Evolutionary conservation across 2,113 vertebrate genomes (phyloP).

Genomic region (Oncorhynchus keta): DNA sequence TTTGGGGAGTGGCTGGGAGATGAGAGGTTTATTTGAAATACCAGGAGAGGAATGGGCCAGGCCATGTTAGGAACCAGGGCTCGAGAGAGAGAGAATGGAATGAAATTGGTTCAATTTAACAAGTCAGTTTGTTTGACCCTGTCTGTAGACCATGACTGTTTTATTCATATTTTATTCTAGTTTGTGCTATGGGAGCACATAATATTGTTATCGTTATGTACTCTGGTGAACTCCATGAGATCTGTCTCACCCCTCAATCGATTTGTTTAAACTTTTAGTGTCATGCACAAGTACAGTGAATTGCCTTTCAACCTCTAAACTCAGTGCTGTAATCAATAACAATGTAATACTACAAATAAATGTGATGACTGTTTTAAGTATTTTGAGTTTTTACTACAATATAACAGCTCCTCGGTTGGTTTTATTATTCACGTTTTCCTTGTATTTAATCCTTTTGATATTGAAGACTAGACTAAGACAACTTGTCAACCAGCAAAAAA

Average conservation of each 20-base stretch:
- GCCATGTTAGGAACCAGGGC: conserved; percentile 32
- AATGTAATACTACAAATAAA: too few species aligned
- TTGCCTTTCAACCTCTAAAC: too few species aligned
- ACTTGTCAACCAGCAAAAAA: neutral
- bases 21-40: conserved; percentile 59
- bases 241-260: neutral
- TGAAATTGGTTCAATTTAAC: conserved; percentile 50
- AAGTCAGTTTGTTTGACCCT: conserved; percentile 20
- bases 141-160: neutral
- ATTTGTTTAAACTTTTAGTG: too few species aligned
- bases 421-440: neutral
- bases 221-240: neutral
- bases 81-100: conserved; percentile 49
- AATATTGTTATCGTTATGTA: neutral
- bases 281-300: too few species aligned
- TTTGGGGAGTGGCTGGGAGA: conserved; percentile 44
- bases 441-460: neutral
- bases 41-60: conserved; percentile 41
- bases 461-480: too few species aligned
- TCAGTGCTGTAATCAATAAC: too few species aligned
- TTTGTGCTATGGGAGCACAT: neutral
- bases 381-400: neutral
- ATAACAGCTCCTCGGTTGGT: neutral
- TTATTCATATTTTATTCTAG: too few species aligned
- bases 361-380: neutral